These are phyloP conservation scores for Gortyna flavago DNA, from an alignment of 2,888 invertebrate genomes.

Conservation along the genomic window DNA sequence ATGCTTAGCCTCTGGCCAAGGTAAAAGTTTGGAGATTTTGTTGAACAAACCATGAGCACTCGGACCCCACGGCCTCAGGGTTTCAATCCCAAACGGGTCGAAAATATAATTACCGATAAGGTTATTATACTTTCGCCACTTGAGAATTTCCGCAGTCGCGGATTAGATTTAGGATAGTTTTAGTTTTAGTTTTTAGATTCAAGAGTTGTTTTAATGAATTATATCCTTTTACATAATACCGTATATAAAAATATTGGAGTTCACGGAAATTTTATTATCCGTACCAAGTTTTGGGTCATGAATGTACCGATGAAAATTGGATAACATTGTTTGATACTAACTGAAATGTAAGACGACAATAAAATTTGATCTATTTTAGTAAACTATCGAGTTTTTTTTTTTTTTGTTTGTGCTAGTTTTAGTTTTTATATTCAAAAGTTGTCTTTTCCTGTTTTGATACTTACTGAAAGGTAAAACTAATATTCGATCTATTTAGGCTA, in stretches of 20 bases:
- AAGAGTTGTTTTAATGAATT: background rate
- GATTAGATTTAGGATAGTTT: background rate
- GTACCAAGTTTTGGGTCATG: slow-evolving; percentile 58
- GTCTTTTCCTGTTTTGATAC: slow-evolving; percentile 1
- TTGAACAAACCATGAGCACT: background rate
- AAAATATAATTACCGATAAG: background rate
- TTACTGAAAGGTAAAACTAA: slow-evolving; percentile 28
- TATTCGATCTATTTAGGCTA: background rate
- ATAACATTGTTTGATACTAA: slow-evolving; percentile 35
- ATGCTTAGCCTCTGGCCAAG: background rate
- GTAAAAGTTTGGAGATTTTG: background rate
- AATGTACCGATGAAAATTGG: slow-evolving; percentile 29
- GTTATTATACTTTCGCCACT: background rate
- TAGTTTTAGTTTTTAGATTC: background rate
- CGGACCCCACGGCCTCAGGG: background rate
- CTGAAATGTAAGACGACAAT: slow-evolving; percentile 21
- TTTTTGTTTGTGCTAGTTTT: background rate
- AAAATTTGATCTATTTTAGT: background rate
- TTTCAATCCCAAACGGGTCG: background rate
- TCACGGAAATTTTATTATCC: slow-evolving; percentile 52
- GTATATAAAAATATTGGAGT: background rate
- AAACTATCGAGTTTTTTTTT: background rate
- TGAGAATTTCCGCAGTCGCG: background rate
- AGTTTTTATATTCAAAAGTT: background rate
- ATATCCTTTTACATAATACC: background rate